Base-by-base conservation (phyloP, 2,888 invertebrate genomes). In the Latrodectus elegans region DNA sequence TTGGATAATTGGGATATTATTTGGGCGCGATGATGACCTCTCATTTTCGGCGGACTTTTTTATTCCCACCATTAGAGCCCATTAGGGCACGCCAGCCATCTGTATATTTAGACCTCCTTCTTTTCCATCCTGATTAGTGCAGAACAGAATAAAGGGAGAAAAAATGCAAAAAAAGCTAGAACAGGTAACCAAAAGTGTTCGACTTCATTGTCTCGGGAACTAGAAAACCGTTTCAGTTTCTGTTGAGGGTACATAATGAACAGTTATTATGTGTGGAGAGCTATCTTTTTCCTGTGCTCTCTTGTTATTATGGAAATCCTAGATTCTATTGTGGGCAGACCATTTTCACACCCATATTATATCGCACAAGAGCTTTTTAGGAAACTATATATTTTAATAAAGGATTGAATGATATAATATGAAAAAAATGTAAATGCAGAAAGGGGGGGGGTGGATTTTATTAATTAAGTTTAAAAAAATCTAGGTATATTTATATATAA, bases 71-170 rank as follows among this genome's bases (percentile, higher is more conserved):
- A 86, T 86, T 86, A 86, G 81, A 77, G 65, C 73, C 81, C 55
- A 86, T 86, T 86, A 86, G 67, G 76, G 76, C 77, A 81, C 86
- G 86, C 76, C 72, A 55, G 55, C 86, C 86, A 86, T 86, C 86
- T 86, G 86, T 52, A 60, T 60, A 60, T 60, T 60, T 60, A 60
- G 60, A 60, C 60, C 60, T 60, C 11, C 60, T 60, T 60, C 10
- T 60, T 14, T 64, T 51, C 67, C 38, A 26, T 70, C 68, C 68
- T 22, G 70, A 22, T 22, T 26, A 68, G 12, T 78, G 15, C 17
- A 78, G 52, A 65, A 38, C 52, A 55, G 38, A 22, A 52, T 38
- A 78, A 65, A 65, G 17, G 60, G 10, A 10, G 14, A 60, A n/a
- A 60, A 17, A 26, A 60, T 51, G 53, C 8, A 38, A 52, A 72